Conservation (phyloP, 2,888 invertebrate species). For the Bombylius discolor region DNA sequence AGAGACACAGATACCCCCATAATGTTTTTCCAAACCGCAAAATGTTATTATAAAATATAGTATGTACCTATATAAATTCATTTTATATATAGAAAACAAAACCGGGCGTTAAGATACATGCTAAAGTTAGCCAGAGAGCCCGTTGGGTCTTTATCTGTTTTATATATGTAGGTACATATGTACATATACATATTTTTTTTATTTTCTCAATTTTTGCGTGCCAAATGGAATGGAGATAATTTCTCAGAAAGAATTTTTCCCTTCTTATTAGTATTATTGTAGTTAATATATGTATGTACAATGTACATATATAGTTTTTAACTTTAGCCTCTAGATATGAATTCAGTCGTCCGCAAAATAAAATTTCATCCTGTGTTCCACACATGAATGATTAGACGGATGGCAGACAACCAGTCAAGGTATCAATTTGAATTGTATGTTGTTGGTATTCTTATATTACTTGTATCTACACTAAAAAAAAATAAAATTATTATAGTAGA, state of each 20-base stretch:
- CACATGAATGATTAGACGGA: conserved; percentile 1
- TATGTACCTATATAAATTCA: too few species aligned
- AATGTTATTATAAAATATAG: too few species aligned
- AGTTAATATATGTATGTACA: too few species aligned
- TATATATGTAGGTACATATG: too few species aligned
- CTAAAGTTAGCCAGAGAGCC: background rate
- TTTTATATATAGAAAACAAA: too few species aligned
- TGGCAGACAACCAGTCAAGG: background rate
- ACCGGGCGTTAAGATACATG: background rate
- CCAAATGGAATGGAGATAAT: conserved; percentile 2
- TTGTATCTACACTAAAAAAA: too few species aligned
- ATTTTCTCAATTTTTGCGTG: background rate
- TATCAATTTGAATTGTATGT: background rate
- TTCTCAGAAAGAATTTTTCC: conserved; percentile 1
- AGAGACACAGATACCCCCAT: too few species aligned
- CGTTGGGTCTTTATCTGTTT: background rate
- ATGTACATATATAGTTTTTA: too few species aligned
- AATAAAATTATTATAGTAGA: too few species aligned
- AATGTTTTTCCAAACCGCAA: too few species aligned
- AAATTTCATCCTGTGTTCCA: conserved; percentile 1
- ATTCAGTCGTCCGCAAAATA: conserved; percentile 3
- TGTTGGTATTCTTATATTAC: too few species aligned
- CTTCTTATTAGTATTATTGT: background rate
- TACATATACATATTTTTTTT: background rate
- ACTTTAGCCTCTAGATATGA: background rate